These are phyloP conservation scores for Arnoldichthys spilopterus DNA, from an alignment of 2,797 vertebrate genomes.

Conservation along the genomic window DNA sequence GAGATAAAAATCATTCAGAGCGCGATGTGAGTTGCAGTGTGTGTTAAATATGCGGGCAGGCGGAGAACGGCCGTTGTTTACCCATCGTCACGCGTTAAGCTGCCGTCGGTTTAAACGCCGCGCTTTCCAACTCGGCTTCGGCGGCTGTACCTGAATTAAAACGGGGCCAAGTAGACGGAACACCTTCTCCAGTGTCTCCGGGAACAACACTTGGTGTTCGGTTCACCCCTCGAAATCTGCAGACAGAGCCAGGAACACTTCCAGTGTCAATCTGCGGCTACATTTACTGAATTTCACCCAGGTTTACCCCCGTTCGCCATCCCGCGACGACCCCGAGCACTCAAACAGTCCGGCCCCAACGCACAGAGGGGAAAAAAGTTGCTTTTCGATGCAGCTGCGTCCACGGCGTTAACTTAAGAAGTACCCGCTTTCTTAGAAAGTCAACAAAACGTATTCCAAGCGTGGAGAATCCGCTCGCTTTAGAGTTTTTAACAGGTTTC, in stretches of 20 bases:
- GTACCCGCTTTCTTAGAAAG: background rate
- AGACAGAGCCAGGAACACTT: background rate
- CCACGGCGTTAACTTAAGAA: too few species aligned
- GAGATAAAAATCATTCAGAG: background rate
- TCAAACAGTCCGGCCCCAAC: background rate
- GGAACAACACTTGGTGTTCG: conserved; percentile 5
- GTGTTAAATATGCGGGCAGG: background rate
- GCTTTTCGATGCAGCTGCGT: background rate
- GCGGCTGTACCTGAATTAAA: conserved; percentile 58
- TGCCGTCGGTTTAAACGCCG: background rate
- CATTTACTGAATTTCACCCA: background rate
- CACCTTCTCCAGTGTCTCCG: conserved; percentile 71
- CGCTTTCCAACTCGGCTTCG: conserved; percentile 7
- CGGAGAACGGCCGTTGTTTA: background rate
- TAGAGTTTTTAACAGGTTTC: background rate
- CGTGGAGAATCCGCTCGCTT: background rate
- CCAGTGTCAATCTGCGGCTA: background rate
- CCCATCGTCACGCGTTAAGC: too few species aligned
- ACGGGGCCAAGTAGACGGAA: conserved; percentile 70
- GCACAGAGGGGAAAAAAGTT: conserved; percentile 9
- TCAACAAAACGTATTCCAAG: background rate
- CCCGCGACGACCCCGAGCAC: background rate
- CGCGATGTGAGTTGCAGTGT: too few species aligned
- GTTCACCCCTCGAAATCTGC: background rate
- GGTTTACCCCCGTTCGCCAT: too few species aligned